These are phyloP conservation scores for Gyps fulvus DNA, from an alignment of 2,113 vertebrate species.

Conservation along the genomic window DNA sequence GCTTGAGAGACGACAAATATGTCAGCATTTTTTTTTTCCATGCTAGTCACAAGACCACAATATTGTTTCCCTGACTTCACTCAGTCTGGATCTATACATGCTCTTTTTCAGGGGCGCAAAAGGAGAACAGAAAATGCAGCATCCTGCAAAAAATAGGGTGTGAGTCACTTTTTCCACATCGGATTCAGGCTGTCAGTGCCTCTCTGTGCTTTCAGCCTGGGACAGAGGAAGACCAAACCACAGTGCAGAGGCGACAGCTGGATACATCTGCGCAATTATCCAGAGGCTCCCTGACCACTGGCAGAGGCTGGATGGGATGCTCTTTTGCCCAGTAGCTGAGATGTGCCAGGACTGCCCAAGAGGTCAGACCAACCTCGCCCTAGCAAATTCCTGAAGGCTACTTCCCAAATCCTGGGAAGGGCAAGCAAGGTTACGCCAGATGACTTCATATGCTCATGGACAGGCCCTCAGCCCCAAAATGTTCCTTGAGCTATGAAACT, in stretches of 20 bases:
- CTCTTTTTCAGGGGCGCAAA: slow-evolving; percentile 3
- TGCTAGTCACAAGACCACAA: slow-evolving; percentile 48
- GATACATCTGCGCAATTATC: neutral
- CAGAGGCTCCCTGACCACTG: neutral
- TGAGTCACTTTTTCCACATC: slow-evolving; percentile 21
- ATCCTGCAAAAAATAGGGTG: neutral
- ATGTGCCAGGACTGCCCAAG: neutral
- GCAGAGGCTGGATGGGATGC: neutral
- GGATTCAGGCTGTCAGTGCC: neutral
- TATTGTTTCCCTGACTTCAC: slow-evolving; percentile 4
- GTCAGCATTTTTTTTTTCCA: slow-evolving; percentile 25
- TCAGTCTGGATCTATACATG: neutral
- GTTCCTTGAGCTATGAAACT: neutral
- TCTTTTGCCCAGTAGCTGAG: neutral
- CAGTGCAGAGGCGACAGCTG: neutral
- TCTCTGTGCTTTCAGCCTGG: neutral
- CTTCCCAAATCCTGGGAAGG: neutral
- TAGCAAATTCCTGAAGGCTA: neutral
- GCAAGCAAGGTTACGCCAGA: neutral
- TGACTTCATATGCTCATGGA: rapidly evolving
- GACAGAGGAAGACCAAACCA: neutral
- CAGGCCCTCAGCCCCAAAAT: neutral
- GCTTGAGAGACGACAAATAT: neutral
- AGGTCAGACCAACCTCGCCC: neutral
- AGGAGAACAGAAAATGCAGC: slow-evolving; percentile 66